Conservation (phyloP, 2,797 vertebrate species). For the Lates japonicus region DNA sequence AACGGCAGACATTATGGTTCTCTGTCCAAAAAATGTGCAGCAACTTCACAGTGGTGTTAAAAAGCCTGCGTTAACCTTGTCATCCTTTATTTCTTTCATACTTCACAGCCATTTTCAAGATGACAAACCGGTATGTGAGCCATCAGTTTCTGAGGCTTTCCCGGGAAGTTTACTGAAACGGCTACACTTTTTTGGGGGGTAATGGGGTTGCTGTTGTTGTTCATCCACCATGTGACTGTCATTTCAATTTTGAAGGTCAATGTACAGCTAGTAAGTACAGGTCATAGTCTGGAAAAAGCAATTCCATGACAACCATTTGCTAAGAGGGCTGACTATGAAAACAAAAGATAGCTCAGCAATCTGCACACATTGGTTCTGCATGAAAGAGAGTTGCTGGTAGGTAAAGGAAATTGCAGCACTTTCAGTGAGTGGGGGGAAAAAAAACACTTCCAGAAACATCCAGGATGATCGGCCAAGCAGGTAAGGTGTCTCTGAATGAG, state of each 20-base stretch:
- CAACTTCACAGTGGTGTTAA: conserved; percentile 48
- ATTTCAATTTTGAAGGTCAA: conserved; percentile 67
- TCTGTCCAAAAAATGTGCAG: conserved; percentile 56
- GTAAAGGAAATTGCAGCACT: conserved; percentile 29
- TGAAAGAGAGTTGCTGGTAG: conserved; percentile 31
- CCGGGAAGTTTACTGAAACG: conserved; percentile 22
- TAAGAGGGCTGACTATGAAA: conserved; percentile 67
- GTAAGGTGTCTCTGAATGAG: conserved; percentile 35
- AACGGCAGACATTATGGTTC: conserved; percentile 61
- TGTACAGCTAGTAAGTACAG: conserved; percentile 67
- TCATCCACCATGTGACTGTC: conserved; percentile 60
- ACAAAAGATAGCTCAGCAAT: conserved; percentile 64
- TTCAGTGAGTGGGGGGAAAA: conserved; percentile 8
- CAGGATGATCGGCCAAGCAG: conserved; percentile 46
- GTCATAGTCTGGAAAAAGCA: conserved; percentile 61
- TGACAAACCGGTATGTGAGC: conserved; percentile 7
- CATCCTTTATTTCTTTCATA: conserved; percentile 44
- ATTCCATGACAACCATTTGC: conserved; percentile 82
- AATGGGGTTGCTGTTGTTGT: conserved; percentile 6
- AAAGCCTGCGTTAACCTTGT: conserved; percentile 53
- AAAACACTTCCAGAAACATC: conserved; percentile 36
- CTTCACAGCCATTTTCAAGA: conserved; percentile 44
- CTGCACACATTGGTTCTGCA: conserved; percentile 65
- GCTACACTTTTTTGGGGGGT: not conserved
- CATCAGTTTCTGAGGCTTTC: conserved; percentile 33